A percentile compares a stretch with the other conserved stretches of the same genome.
phyloP scores from a whole-genome alignment of 64 coral and sea anemone genomes.

The Catalaphyllia jardinei region DNA sequence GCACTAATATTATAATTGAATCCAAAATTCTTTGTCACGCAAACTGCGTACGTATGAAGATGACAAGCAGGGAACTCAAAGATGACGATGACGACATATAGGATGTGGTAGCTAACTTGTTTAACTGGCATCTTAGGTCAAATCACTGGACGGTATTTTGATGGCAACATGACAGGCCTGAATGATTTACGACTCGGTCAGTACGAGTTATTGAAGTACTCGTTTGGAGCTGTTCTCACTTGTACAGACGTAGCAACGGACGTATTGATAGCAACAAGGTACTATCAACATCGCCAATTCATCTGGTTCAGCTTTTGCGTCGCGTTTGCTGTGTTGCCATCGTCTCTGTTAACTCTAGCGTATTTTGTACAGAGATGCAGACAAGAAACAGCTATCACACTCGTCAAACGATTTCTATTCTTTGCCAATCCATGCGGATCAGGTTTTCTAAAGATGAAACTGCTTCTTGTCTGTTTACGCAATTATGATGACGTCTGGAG shows the following conservation, averaged over 20 bases:
- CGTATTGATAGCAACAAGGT: conserved; percentile 32
- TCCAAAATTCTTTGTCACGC: background rate
- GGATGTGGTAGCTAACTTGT: background rate
- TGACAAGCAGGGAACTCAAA: too few relatives aligned
- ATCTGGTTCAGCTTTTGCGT: conserved; percentile 62
- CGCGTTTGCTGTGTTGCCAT: conserved; percentile 48
- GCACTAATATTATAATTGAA: too few relatives aligned
- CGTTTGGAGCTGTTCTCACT: conserved; percentile 33
- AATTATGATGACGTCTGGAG: conserved; percentile 53
- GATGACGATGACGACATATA: too few relatives aligned
- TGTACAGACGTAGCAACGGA: conserved; percentile 55
- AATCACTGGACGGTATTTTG: background rate
- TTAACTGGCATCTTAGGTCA: background rate
- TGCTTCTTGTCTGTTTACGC: conserved; percentile 55
- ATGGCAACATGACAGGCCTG: conserved; percentile 10
- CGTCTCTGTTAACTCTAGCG: conserved; percentile 32
- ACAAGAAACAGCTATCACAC: background rate
- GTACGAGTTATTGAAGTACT: conserved; percentile 43
- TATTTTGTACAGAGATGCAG: conserved; percentile 28
- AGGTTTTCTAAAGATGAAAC: conserved; percentile 59
- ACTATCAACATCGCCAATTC: conserved; percentile 32
- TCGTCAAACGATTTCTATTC: background rate
- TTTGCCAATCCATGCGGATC: conserved; percentile 51
- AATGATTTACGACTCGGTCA: conserved; percentile 29
- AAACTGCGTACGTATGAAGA: background rate